These are phyloP conservation scores for Lucinisca nassula DNA, from an alignment of 2,888 invertebrate species.

Conservation along the genomic window DNA sequence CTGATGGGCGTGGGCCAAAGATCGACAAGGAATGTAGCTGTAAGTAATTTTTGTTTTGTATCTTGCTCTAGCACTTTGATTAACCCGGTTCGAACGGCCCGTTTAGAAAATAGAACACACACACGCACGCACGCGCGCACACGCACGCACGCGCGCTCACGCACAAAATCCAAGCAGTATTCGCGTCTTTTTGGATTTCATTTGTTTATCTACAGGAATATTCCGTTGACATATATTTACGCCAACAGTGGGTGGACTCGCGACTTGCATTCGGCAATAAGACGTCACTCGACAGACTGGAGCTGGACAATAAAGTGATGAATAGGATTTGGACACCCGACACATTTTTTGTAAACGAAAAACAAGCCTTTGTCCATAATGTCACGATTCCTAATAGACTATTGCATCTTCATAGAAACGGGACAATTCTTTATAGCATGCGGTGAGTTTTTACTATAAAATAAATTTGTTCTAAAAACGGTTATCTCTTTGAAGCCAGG, in stretches of 20 bases:
- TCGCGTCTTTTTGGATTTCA: no score
- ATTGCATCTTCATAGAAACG: conserved; percentile 83
- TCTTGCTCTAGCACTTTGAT: no score
- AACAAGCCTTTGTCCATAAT: conserved; percentile 81
- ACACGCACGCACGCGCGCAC: no score
- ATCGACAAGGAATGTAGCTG: no score
- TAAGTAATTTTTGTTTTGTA: no score
- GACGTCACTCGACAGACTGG: conserved; percentile 69
- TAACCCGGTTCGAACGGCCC: no score
- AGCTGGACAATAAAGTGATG: conserved; percentile 80
- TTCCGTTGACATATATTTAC: conserved; percentile 77
- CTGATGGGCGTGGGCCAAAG: no score
- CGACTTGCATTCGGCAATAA: conserved; percentile 74
- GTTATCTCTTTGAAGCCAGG: no score
- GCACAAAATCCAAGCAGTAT: no score
- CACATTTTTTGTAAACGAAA: conserved; percentile 84
- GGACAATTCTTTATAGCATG: conserved; percentile 83
- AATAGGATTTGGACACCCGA: conserved; percentile 84
- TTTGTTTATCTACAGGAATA: conserved; percentile 80
- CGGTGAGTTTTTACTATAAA: conserved; percentile 76
- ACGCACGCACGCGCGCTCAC: no score
- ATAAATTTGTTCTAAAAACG: no score
- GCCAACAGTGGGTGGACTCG: conserved; percentile 78
- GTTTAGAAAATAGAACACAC: no score
- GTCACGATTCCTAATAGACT: conserved; percentile 85